phyloP scores from a whole-genome alignment of 2,797 vertebrate species.

The Argentina silus region DNA sequence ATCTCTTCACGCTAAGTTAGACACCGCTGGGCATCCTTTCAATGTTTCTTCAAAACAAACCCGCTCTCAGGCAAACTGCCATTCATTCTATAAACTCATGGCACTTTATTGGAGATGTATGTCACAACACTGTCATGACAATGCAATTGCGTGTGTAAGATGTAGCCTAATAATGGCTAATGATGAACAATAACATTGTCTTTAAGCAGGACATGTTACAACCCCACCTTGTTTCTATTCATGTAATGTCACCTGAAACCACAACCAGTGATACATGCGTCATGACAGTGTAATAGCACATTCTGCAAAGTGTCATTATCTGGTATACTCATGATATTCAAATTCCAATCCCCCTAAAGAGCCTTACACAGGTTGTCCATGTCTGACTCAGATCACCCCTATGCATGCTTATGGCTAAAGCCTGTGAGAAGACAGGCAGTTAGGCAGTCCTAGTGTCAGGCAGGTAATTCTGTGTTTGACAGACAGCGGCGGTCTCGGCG shows the following conservation, averaged over 20 bases:
- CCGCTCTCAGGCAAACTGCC: not conserved
- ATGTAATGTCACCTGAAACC: too few relatives aligned
- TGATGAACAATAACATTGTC: not conserved
- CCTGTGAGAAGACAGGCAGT: not conserved
- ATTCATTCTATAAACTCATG: not conserved
- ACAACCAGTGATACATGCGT: not conserved
- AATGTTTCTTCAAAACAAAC: not conserved
- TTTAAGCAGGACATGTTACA: not conserved
- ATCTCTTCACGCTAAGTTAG: too few relatives aligned
- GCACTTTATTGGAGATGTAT: not conserved
- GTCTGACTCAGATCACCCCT: not conserved
- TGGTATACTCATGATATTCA: not conserved
- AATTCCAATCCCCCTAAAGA: not conserved
- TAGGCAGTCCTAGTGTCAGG: constrained; percentile 26
- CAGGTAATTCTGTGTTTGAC: constrained; percentile 61
- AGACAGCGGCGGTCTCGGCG: constrained; percentile 57
- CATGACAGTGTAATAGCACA: not conserved
- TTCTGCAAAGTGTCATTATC: not conserved
- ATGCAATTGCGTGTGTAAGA: not conserved
- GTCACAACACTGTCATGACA: not conserved
- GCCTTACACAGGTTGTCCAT: not conserved
- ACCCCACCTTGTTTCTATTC: too few relatives aligned
- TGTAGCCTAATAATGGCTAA: not conserved
- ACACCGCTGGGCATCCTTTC: too few relatives aligned
- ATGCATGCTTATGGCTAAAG: too few relatives aligned